A percentile compares a stretch with the other conserved stretches of the same genome.
phyloP scores from a whole-genome alignment of 1,140 invertebrate genomes.

The Orchestia grillus region DNA sequence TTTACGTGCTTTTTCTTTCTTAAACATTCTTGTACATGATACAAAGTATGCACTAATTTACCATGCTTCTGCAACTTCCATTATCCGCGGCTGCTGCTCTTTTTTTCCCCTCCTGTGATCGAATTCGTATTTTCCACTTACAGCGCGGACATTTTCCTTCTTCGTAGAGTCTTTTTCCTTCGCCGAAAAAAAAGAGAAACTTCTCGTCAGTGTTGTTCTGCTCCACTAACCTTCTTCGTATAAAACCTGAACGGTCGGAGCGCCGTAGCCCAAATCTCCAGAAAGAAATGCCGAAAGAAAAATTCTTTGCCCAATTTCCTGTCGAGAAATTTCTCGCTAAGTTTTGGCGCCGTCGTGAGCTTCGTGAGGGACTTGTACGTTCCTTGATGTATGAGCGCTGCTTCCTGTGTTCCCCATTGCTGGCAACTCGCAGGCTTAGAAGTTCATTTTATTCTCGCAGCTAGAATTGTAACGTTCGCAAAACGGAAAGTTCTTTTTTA shows the following conservation, averaged over 20 bases:
- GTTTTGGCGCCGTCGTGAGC: neutral
- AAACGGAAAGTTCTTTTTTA: neutral
- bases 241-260: neutral
- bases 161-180: neutral
- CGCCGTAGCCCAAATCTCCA: neutral
- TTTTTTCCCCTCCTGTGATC: no score
- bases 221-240: neutral
- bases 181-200: no score
- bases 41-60: no score
- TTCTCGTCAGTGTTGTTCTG: neutral
- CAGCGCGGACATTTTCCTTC: neutral
- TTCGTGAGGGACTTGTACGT: neutral
- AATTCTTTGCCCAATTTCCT: neutral
- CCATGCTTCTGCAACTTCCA: no score
- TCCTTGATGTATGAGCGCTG: neutral
- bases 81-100: no score
- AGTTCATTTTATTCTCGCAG: neutral
- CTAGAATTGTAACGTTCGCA: neutral
- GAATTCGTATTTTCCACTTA: neutral
- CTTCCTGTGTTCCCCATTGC: neutral
- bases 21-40: no score
- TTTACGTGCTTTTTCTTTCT: no score
- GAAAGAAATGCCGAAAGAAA: neutral
- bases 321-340: neutral
- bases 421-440: neutral